These are phyloP conservation scores for Misgurnus anguillicaudatus DNA, from an alignment of 2,113 vertebrate species.

Conservation along the genomic window DNA sequence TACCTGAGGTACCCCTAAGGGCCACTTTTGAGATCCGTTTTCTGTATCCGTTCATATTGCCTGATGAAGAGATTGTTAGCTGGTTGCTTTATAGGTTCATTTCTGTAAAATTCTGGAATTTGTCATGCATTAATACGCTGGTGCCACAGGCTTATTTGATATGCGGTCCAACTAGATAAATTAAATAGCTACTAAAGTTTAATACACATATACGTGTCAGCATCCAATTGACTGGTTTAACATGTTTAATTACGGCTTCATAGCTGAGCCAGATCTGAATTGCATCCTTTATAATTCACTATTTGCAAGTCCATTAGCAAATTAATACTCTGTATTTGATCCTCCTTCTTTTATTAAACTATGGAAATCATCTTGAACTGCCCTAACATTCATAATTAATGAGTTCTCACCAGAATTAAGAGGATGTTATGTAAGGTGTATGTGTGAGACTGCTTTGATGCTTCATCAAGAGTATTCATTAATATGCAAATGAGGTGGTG, in stretches of 20 bases:
- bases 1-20: constrained; percentile 34
- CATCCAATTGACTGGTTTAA: background rate
- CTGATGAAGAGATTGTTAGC: background rate
- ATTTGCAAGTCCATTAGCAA: constrained; percentile 73
- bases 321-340: constrained; percentile 59
- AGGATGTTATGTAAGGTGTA: background rate
- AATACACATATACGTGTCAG: background rate
- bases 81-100: background rate
- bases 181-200: background rate
- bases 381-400: constrained; percentile 69
- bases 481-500: constrained; percentile 24
- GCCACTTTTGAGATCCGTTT: constrained; percentile 16
- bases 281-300: constrained; percentile 54
- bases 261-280: constrained; percentile 57
- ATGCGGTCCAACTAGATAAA: background rate
- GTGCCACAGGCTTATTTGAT: background rate
- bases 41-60: constrained; percentile 7
- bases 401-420: constrained; percentile 46
- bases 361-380: constrained; percentile 66
- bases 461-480: constrained; percentile 18
- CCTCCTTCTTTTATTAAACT: constrained; percentile 56
- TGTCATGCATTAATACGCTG: background rate
- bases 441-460: constrained; percentile 22
- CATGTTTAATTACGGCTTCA: too few relatives aligned
- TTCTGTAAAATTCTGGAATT: background rate